Conservation (phyloP, 2,113 vertebrate species). For the Tautogolabrus adspersus region DNA sequence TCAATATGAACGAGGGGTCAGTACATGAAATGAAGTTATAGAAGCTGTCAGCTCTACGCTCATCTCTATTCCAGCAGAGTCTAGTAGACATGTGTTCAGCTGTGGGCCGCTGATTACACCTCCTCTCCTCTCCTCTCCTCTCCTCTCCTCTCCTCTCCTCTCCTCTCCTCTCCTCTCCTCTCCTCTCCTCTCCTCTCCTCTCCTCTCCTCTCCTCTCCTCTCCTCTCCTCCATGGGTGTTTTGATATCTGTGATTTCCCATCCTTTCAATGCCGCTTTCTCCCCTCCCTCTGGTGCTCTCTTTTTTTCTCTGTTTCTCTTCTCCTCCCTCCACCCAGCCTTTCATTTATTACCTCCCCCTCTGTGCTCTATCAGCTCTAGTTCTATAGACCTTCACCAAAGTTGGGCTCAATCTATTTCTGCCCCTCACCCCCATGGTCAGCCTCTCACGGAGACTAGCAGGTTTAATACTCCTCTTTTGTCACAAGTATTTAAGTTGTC, state of each 20-base stretch:
- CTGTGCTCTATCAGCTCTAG: slow-evolving; percentile 27
- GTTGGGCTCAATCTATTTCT: slow-evolving; percentile 29
- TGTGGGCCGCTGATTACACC: slow-evolving; percentile 86
- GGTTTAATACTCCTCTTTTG: slow-evolving; percentile 18
- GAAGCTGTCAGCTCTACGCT: slow-evolving; percentile 74
- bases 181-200: too few species aligned
- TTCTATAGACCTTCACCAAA: background rate
- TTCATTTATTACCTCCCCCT: slow-evolving; percentile 18
- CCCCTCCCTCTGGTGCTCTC: background rate
- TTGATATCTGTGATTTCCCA: background rate
- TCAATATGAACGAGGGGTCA: slow-evolving; percentile 50
- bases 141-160: background rate
- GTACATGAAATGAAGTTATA: slow-evolving; percentile 70
- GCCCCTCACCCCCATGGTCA: background rate
- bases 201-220: too few species aligned
- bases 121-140: slow-evolving; percentile 1
- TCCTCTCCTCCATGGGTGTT: too few species aligned
- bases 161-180: background rate
- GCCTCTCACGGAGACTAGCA: slow-evolving; percentile 24
- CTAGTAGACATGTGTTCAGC: slow-evolving; percentile 83
- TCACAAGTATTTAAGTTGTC: background rate
- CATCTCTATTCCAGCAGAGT: slow-evolving; percentile 86
- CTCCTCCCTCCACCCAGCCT: background rate
- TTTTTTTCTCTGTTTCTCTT: background rate
- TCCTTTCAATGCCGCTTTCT: background rate